phyloP scores from a whole-genome alignment of 2,888 invertebrate species.

The Orchestes rusci region DNA sequence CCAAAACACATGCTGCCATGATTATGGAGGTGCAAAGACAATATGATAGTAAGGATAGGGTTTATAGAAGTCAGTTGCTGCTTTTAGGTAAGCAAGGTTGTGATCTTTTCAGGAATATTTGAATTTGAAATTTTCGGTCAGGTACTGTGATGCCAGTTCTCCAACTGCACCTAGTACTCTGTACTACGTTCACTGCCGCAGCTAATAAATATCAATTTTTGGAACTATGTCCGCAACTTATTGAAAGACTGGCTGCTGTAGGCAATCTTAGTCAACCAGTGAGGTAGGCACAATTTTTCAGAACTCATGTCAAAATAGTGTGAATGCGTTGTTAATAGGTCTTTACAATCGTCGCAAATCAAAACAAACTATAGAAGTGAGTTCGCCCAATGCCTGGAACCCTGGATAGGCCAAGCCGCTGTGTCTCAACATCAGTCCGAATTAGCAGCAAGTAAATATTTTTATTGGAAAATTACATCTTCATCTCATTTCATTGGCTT shows the following conservation, averaged over 20 bases:
- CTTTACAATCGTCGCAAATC: constrained; percentile 48
- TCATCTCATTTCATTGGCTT: neutral
- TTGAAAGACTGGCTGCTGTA: constrained; percentile 58
- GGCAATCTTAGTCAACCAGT: constrained; percentile 57
- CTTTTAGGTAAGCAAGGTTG: constrained; percentile 38
- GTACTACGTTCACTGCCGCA: constrained; percentile 62
- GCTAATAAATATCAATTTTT: constrained; percentile 70
- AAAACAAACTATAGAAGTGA: constrained; percentile 56
- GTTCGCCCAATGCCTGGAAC: constrained; percentile 56
- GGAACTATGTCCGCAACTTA: constrained; percentile 59
- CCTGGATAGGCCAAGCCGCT: constrained; percentile 50
- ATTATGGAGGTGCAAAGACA: constrained; percentile 61
- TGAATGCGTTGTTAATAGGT: constrained; percentile 33
- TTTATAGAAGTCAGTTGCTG: constrained; percentile 41
- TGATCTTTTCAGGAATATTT: too few species aligned
- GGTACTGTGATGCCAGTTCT: constrained; percentile 61
- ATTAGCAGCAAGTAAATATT: constrained; percentile 39
- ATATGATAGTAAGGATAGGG: constrained; percentile 46
- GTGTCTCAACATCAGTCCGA: constrained; percentile 43
- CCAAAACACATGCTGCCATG: constrained; percentile 58
- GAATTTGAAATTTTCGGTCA: constrained; percentile 30
- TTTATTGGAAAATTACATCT: too few species aligned
- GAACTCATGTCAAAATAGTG: constrained; percentile 1
- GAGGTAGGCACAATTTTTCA: constrained; percentile 45
- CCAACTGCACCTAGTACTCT: constrained; percentile 61